Conservation (phyloP, 37 sponge, comb jelly and placozoan species). For the Eunapius fragilis region DNA sequence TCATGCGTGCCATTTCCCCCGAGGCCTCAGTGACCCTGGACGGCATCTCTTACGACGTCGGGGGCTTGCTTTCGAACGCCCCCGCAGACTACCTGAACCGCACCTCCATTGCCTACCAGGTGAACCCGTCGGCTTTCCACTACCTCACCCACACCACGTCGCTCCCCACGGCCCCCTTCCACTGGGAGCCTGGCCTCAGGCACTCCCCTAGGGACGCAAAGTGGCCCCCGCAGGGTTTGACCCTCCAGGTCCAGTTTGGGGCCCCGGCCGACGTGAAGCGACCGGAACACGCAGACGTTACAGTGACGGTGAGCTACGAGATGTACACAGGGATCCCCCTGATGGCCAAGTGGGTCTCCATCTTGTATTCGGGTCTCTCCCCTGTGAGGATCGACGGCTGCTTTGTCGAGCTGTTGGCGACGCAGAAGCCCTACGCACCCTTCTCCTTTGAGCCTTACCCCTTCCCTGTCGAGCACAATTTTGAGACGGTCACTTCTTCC, state of each 20-base stretch:
- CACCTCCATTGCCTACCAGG: background rate
- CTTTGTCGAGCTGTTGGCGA: slow-evolving; percentile 36
- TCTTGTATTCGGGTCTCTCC: slow-evolving; percentile 5
- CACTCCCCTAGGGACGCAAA: slow-evolving; percentile 27
- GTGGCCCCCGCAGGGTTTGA: slow-evolving; percentile 64
- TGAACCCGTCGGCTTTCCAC: slow-evolving; percentile 24
- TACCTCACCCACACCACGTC: slow-evolving; percentile 11
- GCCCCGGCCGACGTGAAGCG: slow-evolving; percentile 21
- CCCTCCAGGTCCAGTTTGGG: slow-evolving; percentile 26
- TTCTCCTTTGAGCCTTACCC: background rate
- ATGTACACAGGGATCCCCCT: slow-evolving; percentile 65
- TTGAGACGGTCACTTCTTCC: slow-evolving; percentile 23
- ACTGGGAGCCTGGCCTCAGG: slow-evolving; percentile 59
- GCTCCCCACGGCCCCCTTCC: slow-evolving; percentile 46
- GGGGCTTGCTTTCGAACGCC: slow-evolving; percentile 18
- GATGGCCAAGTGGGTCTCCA: slow-evolving; percentile 57
- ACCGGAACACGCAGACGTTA: slow-evolving; percentile 27
- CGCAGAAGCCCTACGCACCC: slow-evolving; percentile 55
- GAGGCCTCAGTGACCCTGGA: slow-evolving; percentile 53
- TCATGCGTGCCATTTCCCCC: slow-evolving; percentile 25
- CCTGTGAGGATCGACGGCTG: slow-evolving; percentile 17
- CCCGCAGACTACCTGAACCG: slow-evolving; percentile 51
- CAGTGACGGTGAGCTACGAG: slow-evolving; percentile 51
- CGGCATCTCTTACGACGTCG: slow-evolving; percentile 32
- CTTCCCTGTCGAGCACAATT: slow-evolving; percentile 31